A percentile compares a stretch with the other conserved stretches of the same genome.
Conservation (phyloP, 2,797 vertebrate species). For the Protosalanx chinensis region DNA sequence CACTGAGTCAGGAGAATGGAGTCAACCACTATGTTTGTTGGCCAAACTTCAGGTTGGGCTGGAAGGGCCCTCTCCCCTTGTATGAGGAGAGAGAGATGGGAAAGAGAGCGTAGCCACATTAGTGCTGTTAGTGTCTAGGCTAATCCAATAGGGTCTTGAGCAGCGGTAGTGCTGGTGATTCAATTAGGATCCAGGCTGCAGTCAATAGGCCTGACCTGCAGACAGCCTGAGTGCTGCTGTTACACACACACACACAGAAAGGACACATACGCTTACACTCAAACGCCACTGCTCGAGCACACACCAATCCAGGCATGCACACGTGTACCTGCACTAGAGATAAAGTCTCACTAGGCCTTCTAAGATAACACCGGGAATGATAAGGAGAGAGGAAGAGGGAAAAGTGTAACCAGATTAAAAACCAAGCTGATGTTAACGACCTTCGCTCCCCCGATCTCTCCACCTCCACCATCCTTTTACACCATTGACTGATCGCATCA, state of each 20-base stretch:
- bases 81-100: not conserved
- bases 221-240: not conserved
- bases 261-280: not conserved
- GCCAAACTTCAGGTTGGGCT: no score
- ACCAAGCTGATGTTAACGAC: not conserved
- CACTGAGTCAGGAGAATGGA: no score
- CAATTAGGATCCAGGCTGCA: slow-evolving; percentile 2
- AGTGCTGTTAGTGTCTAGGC: not conserved
- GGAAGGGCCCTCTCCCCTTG: no score
- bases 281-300: not conserved
- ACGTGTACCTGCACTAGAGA: not conserved
- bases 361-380: not conserved
- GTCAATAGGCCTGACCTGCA: slow-evolving; percentile 3
- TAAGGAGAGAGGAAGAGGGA: slow-evolving; percentile 7
- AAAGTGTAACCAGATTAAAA: slow-evolving; percentile 8
- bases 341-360: not conserved
- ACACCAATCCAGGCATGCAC: not conserved
- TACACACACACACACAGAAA: not conserved
- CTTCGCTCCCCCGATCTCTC: not conserved
- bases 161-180: slow-evolving; percentile 2
- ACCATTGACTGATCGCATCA: not conserved
- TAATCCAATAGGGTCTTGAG: not conserved
- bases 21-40: no score
- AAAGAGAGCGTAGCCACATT: not conserved
- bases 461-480: not conserved